phyloP scores from a whole-genome alignment of 2,888 invertebrate species.

The Amitus sp. region DNA sequence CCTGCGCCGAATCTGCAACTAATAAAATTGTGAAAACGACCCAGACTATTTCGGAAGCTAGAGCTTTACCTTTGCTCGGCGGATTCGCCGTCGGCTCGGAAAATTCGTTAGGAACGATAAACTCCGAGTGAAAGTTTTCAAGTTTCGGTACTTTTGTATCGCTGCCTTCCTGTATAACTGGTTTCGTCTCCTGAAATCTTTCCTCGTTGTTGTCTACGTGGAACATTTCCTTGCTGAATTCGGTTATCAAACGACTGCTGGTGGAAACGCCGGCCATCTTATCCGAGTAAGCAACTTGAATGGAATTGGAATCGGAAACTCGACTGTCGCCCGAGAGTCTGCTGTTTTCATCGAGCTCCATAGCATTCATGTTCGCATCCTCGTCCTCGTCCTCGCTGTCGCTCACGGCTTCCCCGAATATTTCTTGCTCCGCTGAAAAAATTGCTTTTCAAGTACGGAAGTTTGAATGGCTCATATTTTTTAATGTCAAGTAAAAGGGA shows the following conservation, averaged over 20 bases:
- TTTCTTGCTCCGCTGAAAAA: slow-evolving; percentile 77
- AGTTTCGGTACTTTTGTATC: slow-evolving; percentile 51
- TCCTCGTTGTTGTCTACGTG: slow-evolving; percentile 49
- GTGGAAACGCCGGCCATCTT: slow-evolving; percentile 43
- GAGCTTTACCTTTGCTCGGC: slow-evolving; percentile 33
- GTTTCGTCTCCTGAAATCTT: slow-evolving; percentile 46
- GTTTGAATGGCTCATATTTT: slow-evolving; percentile 4
- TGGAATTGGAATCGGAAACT: slow-evolving; percentile 76
- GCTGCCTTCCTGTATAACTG: slow-evolving; percentile 43
- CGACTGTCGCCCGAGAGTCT: slow-evolving; percentile 79
- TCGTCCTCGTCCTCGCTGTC: slow-evolving; percentile 89
- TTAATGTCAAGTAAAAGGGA: too few relatives aligned
- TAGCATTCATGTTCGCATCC: slow-evolving; percentile 74
- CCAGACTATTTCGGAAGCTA: too few relatives aligned
- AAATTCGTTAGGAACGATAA: slow-evolving; percentile 54
- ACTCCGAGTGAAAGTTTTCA: slow-evolving; percentile 58
- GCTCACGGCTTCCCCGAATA: slow-evolving; percentile 93
- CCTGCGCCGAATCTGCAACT: slow-evolving; percentile 69
- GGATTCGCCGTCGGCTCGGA: slow-evolving; percentile 28
- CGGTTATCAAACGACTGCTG: slow-evolving; percentile 35
- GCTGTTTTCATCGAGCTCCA: slow-evolving; percentile 83
- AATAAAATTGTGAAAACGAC: background rate
- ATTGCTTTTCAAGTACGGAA: too few relatives aligned
- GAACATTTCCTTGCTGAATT: slow-evolving; percentile 73
- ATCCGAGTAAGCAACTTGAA: slow-evolving; percentile 65